These are phyloP conservation scores for Clinocottus analis DNA, from an alignment of 2,113 vertebrate species.

Conservation along the genomic window DNA sequence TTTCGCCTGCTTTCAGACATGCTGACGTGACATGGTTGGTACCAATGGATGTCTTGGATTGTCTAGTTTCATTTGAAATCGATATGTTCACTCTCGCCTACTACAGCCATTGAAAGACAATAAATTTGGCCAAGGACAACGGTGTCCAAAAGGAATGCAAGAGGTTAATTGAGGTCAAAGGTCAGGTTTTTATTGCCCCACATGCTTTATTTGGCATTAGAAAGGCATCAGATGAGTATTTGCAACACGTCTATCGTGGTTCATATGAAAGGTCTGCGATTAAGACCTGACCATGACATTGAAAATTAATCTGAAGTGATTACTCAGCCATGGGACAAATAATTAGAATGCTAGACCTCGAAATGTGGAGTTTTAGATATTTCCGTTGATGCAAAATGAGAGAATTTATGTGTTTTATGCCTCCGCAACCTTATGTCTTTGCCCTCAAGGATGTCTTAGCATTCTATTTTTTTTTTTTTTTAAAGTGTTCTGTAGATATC, in stretches of 20 bases:
- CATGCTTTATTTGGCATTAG: background rate
- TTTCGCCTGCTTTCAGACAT: background rate
- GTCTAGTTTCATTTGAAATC: background rate
- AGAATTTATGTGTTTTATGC: constrained; percentile 16
- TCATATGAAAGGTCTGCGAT: background rate
- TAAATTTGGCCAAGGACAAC: background rate
- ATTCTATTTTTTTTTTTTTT: too few relatives aligned
- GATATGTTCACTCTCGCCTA: background rate
- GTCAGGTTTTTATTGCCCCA: background rate
- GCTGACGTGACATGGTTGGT: background rate
- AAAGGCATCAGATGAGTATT: background rate
- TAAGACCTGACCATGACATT: background rate
- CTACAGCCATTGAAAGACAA: background rate
- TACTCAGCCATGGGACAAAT: background rate
- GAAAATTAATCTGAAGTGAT: background rate
- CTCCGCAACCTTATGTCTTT: constrained; percentile 42
- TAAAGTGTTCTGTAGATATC: constrained; percentile 43
- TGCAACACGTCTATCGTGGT: background rate
- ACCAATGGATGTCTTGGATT: background rate
- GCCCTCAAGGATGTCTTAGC: constrained; percentile 37
- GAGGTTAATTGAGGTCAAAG: background rate
- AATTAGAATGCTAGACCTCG: background rate
- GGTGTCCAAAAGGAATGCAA: background rate
- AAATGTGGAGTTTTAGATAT: background rate
- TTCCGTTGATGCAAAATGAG: constrained; percentile 10